Conservation (phyloP, 2,888 invertebrate genomes). For the Itoplectis maculator region DNA sequence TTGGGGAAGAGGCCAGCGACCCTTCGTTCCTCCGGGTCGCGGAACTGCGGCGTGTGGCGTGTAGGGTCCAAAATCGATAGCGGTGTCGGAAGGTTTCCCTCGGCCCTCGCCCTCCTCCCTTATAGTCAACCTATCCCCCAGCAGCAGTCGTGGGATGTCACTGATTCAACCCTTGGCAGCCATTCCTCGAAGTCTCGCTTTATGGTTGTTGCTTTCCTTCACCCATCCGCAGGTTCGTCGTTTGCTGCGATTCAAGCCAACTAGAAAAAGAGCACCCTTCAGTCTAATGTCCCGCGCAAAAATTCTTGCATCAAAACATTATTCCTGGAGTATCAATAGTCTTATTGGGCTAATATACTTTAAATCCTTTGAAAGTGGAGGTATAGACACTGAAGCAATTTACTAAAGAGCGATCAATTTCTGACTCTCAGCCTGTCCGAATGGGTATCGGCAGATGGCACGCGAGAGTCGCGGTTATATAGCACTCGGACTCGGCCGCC, state of each 20-base stretch:
- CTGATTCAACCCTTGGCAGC: conserved; percentile 75
- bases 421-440: background rate
- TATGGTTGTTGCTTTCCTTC: background rate
- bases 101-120: conserved; percentile 58
- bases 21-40: background rate
- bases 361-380: too few relatives aligned
- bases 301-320: too few relatives aligned
- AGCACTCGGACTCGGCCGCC: conserved; percentile 14
- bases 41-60: conserved; percentile 13
- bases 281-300: too few relatives aligned
- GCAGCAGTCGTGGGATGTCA: conserved; percentile 58
- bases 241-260: background rate
- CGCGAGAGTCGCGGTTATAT: background rate
- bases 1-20: conserved; percentile 7
- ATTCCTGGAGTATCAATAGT: too few relatives aligned
- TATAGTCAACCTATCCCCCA: conserved; percentile 29
- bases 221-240: background rate
- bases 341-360: too few relatives aligned
- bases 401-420: background rate
- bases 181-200: conserved; percentile 70
- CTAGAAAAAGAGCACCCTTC: too few relatives aligned
- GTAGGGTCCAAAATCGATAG: conserved; percentile 67
- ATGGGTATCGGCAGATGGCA: background rate
- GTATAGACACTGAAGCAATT: background rate
- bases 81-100: conserved; percentile 46